A percentile compares a stretch with the other conserved stretches of the same genome.
Evolutionary conservation across 1,140 invertebrate species (phyloP).

Genomic region (Brachionus calyciflorus): DNA sequence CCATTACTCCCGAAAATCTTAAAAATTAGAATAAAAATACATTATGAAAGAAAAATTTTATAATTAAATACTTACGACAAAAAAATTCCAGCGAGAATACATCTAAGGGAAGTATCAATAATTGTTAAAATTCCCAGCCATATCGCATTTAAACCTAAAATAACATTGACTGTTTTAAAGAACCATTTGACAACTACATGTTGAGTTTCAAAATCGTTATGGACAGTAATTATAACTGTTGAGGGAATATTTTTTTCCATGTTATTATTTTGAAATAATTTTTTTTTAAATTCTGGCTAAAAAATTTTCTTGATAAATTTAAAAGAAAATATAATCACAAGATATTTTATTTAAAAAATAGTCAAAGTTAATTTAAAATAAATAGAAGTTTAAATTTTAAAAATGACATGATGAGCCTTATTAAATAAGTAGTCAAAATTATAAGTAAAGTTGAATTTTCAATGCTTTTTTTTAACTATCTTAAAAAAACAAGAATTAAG

Average conservation of each 20-base stretch:
- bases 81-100: background rate
- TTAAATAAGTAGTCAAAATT: too few relatives aligned
- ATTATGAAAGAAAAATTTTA: background rate
- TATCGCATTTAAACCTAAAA: slow-evolving; percentile 14
- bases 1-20: slow-evolving; percentile 6
- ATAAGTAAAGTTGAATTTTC: too few relatives aligned
- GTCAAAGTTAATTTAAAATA: too few relatives aligned
- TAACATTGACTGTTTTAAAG: background rate
- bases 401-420: too few relatives aligned
- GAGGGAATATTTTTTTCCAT: background rate
- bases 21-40: background rate
- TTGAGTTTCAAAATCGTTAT: background rate
- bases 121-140: background rate
- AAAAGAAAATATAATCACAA: too few relatives aligned
- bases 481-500: too few relatives aligned
- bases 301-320: too few relatives aligned
- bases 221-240: background rate
- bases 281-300: background rate
- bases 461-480: too few relatives aligned
- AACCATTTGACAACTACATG: background rate
- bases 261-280: background rate
- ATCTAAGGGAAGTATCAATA: background rate
- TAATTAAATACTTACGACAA: background rate
- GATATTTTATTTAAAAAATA: too few relatives aligned
- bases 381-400: too few relatives aligned